Evolutionary conservation across 2,797 vertebrate genomes (phyloP).

Genomic region (Octomys mimax): DNA sequence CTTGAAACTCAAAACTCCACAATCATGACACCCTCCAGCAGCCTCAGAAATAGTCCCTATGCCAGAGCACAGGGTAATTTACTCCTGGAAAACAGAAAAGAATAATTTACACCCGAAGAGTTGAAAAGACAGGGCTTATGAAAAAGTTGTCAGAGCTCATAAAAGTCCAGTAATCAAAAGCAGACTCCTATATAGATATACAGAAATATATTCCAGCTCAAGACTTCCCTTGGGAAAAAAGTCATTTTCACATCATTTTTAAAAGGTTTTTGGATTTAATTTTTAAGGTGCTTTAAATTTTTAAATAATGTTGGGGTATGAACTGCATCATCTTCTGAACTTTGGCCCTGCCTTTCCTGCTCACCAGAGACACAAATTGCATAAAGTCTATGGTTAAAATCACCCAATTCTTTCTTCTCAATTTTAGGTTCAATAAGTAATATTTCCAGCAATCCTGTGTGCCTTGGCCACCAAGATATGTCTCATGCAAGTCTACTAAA

Average conservation of each 20-base stretch:
- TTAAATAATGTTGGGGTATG: neutral
- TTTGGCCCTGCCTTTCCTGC: neutral
- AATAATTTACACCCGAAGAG: constrained; percentile 69
- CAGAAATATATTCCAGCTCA: constrained; percentile 48
- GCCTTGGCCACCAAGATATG: neutral
- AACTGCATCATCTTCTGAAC: constrained; percentile 39
- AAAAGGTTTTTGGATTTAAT: constrained; percentile 49
- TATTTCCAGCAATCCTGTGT: constrained; percentile 9
- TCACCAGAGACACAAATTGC: neutral
- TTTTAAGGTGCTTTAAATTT: constrained; percentile 5
- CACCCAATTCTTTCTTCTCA: neutral
- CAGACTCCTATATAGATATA: constrained; percentile 17
- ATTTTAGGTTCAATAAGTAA: neutral
- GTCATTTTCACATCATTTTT: constrained; percentile 4
- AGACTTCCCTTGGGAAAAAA: constrained; percentile 37
- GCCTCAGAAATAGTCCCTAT: neutral
- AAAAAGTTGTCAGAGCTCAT: constrained; percentile 73
- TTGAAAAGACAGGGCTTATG: constrained; percentile 59
- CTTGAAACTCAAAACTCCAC: constrained; percentile 55
- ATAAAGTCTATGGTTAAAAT: constrained; percentile 18
- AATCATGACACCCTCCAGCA: constrained; percentile 10
- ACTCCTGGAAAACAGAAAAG: constrained; percentile 70
- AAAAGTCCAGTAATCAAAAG: constrained; percentile 72
- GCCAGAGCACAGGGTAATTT: constrained; percentile 59
- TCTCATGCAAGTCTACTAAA: neutral